Evolutionary conservation across 2,888 invertebrate species (phyloP), one percentile per base, ranked within the genome.

Genomic region (Carpatolechia fugitivella): DNA sequence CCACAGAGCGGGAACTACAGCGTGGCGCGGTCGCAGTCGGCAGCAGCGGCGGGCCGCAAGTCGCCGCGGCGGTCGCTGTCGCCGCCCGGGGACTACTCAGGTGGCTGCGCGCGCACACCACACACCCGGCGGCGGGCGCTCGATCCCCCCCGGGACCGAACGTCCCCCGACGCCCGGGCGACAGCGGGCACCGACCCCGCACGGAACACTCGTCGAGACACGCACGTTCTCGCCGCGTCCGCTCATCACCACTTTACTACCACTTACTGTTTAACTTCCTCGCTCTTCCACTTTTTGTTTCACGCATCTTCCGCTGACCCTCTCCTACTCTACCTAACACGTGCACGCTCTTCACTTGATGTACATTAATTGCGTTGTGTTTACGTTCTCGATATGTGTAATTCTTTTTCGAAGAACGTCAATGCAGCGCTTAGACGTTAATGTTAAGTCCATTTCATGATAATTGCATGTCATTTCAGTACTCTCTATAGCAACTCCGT

Each of bases 61-160:
- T 96, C 96, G 68, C 97, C 96, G 64, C 93, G 95, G 58, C 93
- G 96, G 71, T 96, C 96, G 72, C 91, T 96, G 61, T 96, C 96
- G 57, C 96, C 96, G 54, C 95, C 96, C 55, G 94, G 94, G 74
- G 93, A 83, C 80, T 93, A 92, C 82, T 82, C 92, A 83, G 92
- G 91, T 85, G 86, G 82, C 83, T 74, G 74, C 74, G 76, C 76
- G 78, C 72, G 65, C 58, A 64, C 64, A 73, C 68, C 70, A 72
- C 70, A 65, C 72, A 70, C 68, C 55, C 63, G 59, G 60, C 63
- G 57, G 60, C 56, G 54, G 55, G 40, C n/a, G n/a, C n/a, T n/a
- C n/a, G n/a, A n/a, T 24, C 38, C 41, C 40, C 41, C 46, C 50
- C 10, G 40, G 40, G 13, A 51, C 60, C 57, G 48, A 54, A 49